Base-by-base conservation (phyloP, 2,888 invertebrate species). In the Chloroclysta siterata region DNA sequence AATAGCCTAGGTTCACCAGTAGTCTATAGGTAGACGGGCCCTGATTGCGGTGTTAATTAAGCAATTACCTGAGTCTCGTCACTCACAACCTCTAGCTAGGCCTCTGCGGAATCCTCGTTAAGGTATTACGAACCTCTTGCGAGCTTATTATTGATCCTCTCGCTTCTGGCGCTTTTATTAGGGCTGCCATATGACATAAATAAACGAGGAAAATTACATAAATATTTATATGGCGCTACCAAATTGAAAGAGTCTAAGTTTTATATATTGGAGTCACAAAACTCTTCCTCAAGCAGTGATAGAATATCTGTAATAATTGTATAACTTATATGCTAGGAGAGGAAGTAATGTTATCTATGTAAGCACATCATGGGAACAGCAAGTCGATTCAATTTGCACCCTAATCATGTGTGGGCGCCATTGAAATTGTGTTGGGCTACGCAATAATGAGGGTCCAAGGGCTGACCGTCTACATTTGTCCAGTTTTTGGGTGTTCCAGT, bases 11-110 rank as follows among this genome's bases (percentile, higher is more conserved):
- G 22, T 22, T 22, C 22, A 22, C 22, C 22, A 22, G 3, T 61
- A 66, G 72, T 64, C 67, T 73, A 73, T 66, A 65, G 66, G 63
- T 68, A 69, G 72, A 66, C 70, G 67, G 71, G 72, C 72, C 73
- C 73, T 77, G 83, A 84, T 84, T 83, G 81, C 76, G 75, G 78
- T 79, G 82, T 82, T 87, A 85, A 86, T 84, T 81, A 83, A 82
- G 80, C 83, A 84, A 85, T 88, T 85, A 84, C 78, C 78, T 74
- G 73, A 79, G 80, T 78, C 80, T 80, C 80, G 78, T 78, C 80
- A 77, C 72, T 70, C 63, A 63, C 71, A 73, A 72, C 68, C 70
- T 65, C 69, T 54, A 66, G 72, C 59, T 67, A 74, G 65, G 75
- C 70, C 72, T 73, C 74, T 63, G 70, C 71, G 78, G 73, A 75